These are phyloP conservation scores for Drosophila siamana DNA, from an alignment of 2,888 invertebrate genomes.

Conservation along the genomic window DNA sequence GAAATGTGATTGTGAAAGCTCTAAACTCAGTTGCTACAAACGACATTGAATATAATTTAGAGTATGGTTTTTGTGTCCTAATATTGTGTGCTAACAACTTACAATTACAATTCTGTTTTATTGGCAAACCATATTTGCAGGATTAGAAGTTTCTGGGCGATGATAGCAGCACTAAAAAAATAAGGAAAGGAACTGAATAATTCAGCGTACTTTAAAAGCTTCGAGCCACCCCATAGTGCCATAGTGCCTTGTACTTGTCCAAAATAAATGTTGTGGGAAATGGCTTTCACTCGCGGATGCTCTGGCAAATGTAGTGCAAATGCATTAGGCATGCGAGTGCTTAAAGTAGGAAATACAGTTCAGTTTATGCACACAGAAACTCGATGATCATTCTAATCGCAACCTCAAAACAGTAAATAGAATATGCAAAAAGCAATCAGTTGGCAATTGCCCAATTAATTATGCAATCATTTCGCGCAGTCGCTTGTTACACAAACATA, in stretches of 20 bases:
- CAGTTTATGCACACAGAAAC: neutral
- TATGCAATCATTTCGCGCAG: conserved; percentile 15
- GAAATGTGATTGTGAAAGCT: no score
- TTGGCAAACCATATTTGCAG: no score
- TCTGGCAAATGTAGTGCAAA: neutral
- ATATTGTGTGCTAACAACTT: no score
- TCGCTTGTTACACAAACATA: conserved; percentile 13
- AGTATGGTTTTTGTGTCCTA: no score
- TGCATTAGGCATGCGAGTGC: neutral
- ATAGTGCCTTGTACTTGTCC: conserved; percentile 11
- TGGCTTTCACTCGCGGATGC: conserved; percentile 25
- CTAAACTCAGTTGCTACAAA: no score
- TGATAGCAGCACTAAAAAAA: no score
- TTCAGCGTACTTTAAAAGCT: neutral
- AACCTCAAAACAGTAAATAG: conserved; percentile 2
- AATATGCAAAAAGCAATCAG: conserved; percentile 15
- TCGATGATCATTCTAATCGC: neutral
- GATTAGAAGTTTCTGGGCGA: no score
- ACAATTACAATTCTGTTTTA: no score
- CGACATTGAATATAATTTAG: no score
- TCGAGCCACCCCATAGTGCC: neutral
- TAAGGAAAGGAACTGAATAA: neutral
- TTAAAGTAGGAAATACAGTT: neutral
- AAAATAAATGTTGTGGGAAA: conserved; percentile 25
- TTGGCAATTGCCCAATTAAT: conserved; percentile 5